Evolutionary conservation across 2,888 invertebrate species (phyloP), one percentile per base, ranked within the genome.

Genomic region (Aricia artaxerxes): DNA sequence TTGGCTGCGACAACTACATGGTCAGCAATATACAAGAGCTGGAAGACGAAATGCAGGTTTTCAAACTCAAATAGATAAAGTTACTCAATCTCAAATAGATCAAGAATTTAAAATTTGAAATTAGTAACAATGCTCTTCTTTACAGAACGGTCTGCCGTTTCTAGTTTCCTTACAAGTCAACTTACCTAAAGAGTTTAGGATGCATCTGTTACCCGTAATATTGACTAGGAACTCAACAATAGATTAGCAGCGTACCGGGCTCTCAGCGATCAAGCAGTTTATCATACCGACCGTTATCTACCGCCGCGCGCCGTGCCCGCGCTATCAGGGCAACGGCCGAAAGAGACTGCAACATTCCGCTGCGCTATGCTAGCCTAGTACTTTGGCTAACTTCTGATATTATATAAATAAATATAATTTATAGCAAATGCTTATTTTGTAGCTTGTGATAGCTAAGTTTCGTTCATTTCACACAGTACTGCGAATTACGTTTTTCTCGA

Each of bases 281-380:
- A 89, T 89, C 89, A 88, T 88, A 86, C 81, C 81, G 86, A 83
- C 89, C 89, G 89, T 89, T 89, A 89, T 89, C 89, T 88, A 49
- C 38, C 31, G 78, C 84, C 87, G 87, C 87, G 87, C 87, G 87
- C 82, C 85, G 86, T 86, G 86, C 87, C 89, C 87, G 87, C 85
- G 83, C 81, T 81, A 81, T 78, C 79, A 80, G 80, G 82, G 81
- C 83, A 83, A 82, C 77, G 82, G 79, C 81, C 80, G 76, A 81
- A 80, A 80, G 78, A 78, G 78, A 73, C 73, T 78, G 73, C 73
- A 73, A 73, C 73, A 79, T 79, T 81, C 79, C 80, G 76, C 31
- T 35, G 80, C 78, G 76, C 73, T 80, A 79, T 80, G 78, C 31
- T 49, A 35, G 16, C 80, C 78, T 78, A 64, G 80, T 80, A 81